Base-by-base conservation (phyloP, 2,888 invertebrate species). In the Artemia sp. region DNA sequence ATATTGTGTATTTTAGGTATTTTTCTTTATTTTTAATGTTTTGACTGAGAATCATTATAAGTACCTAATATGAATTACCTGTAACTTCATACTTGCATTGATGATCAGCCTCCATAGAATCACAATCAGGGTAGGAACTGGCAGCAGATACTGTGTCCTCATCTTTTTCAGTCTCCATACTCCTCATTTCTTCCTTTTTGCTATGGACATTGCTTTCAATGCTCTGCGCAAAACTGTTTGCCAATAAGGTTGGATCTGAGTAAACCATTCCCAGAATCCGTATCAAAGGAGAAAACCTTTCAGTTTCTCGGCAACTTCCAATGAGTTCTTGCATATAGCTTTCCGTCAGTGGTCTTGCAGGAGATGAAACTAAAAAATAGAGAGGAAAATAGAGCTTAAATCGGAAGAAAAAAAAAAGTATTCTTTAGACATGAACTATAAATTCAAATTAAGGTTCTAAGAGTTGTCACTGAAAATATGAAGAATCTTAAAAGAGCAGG, bases 251-350 rank as follows among this genome's bases (percentile, higher is more conserved):
- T 66, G 85, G 83, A 72, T 80, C 81, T 51, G 83, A 83, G 78
- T 88, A 93, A 1, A 91, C 87, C 77, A 87, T 85, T 1, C 88
- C 88, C 52, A 93, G 78, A 12, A 87, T 86, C 70, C 87, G 82
- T 72, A 88, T 86, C 67, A 93, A 79, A 11, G 85, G 83, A 67
- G 88, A 84, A 76, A 87, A 89, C 70, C 83, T 82, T 73, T 86
- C 82, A 66, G 82, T 83, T 72, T 83, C 80, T 75, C 86, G 82
- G 76, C 92, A 91, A 74, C 84, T 84, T 73, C 86, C 85, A 74
- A 92, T 86, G 72, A 92, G 82, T 73, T 86, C 83, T 75, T 84
- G 82, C 69, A 93, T 81, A 72, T 84, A 84, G 72, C 86, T 84
- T 79, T 92, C 92, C 68, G 89, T 90, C 72, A 92, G 79, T 74